Conservation (phyloP, 2,888 invertebrate genomes). For the Hylaea fasciaria region DNA sequence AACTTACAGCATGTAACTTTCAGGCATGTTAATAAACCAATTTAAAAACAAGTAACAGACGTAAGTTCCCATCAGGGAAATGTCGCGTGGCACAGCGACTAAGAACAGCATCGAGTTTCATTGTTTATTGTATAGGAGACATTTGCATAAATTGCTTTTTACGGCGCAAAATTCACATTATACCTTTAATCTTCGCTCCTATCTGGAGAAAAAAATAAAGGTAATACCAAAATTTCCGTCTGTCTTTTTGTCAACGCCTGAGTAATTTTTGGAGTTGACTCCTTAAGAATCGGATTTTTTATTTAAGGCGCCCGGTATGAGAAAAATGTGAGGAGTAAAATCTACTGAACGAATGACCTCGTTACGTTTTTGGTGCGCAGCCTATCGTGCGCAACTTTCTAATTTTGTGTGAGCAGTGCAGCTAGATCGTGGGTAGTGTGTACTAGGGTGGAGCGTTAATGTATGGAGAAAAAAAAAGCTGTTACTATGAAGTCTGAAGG, state of each 20-base stretch:
- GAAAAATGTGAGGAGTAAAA: too few species aligned
- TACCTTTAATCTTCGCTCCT: conserved; percentile 29
- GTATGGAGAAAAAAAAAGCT: too few species aligned
- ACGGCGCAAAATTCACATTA: conserved; percentile 37
- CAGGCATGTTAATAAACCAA: conserved; percentile 3
- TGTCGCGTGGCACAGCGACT: conserved; percentile 33
- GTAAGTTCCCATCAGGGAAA: conserved; percentile 38
- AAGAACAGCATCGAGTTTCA: conserved; percentile 25
- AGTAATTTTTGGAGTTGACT: conserved; percentile 5
- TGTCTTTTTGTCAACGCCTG: conserved; percentile 20
- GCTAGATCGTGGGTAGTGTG: too few species aligned
- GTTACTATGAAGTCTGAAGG: too few species aligned
- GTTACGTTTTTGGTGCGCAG: too few species aligned
- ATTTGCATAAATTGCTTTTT: conserved; percentile 41
- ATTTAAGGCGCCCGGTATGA: too few species aligned
- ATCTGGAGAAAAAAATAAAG: conserved; percentile 18
- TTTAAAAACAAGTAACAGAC: conserved; percentile 13
- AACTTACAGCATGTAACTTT: background rate
- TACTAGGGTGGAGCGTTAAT: too few species aligned
- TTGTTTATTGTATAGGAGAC: conserved; percentile 37
- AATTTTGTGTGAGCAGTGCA: too few species aligned
- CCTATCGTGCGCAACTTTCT: too few species aligned
- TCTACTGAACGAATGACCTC: too few species aligned
- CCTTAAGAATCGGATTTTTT: too few species aligned
- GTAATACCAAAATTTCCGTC: conserved; percentile 22